Evolutionary conservation across 2,113 vertebrate genomes (phyloP).

Genomic region (Erythrolamprus reginae): DNA sequence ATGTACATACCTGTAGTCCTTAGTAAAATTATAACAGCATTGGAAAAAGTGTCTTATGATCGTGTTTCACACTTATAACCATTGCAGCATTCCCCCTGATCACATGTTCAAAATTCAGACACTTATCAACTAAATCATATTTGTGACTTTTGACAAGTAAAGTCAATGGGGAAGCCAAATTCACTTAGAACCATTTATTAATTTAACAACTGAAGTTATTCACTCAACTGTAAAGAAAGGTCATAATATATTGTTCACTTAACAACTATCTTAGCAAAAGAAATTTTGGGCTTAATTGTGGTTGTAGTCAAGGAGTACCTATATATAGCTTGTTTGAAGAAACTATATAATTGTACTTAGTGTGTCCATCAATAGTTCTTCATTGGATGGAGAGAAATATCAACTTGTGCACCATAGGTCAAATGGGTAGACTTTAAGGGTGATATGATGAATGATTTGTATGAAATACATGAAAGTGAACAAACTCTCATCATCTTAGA

Average conservation of each 20-base stretch:
- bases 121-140: too few species aligned
- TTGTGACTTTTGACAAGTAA: too few species aligned
- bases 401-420: not conserved
- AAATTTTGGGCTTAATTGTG: too few species aligned
- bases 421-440: not conserved
- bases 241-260: too few species aligned
- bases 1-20: not conserved
- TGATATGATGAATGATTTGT: not conserved
- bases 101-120: too few species aligned
- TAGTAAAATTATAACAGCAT: not conserved
- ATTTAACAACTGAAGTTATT: too few species aligned
- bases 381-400: not conserved
- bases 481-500: not conserved
- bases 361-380: not conserved
- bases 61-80: not conserved
- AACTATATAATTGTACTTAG: not conserved
- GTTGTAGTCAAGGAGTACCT: too few species aligned
- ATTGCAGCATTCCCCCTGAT: not conserved
- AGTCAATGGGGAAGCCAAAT: too few species aligned
- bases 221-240: too few species aligned
- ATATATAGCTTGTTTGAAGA: not conserved
- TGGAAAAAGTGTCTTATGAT: not conserved
- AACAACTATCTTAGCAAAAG: too few species aligned
- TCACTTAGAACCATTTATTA: too few species aligned
- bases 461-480: not conserved